Percentiles rank a stretch among this genome's conserved stretches.
Evolutionary conservation across 2,113 vertebrate species (phyloP).

Genomic region (Burhinus bistriatus): DNA sequence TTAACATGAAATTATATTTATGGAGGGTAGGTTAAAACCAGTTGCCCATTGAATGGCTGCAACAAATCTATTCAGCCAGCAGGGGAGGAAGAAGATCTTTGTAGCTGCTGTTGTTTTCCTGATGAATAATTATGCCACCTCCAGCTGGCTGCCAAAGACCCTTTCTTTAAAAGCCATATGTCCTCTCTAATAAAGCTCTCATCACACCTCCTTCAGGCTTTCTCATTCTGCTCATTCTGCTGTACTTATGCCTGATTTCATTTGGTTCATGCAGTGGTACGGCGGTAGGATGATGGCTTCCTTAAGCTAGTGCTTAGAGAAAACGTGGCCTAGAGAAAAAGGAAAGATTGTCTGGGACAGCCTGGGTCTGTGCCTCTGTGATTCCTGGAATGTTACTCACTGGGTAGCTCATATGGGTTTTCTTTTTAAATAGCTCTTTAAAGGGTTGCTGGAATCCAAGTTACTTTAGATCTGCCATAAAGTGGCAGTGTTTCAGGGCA

Average conservation of each 20-base stretch:
- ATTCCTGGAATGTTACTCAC: constrained; percentile 7
- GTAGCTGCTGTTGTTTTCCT: neutral
- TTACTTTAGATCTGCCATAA: neutral
- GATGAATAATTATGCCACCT: neutral
- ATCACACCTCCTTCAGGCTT: constrained; percentile 45
- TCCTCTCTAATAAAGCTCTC: constrained; percentile 7
- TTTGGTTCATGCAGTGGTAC: neutral
- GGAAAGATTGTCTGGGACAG: neutral
- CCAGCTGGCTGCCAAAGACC: constrained; percentile 5
- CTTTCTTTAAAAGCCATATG: constrained; percentile 33
- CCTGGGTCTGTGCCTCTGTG: neutral
- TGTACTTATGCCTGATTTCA: neutral
- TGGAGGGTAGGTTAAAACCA: neutral
- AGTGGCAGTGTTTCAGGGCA: neutral
- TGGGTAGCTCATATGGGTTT: neutral
- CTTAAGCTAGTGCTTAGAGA: neutral
- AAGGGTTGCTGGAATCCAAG: neutral
- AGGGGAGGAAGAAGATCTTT: neutral
- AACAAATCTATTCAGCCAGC: neutral
- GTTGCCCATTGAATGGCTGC: neutral
- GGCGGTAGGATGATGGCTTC: neutral
- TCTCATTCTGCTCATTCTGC: constrained; percentile 4
- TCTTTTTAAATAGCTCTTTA: constrained; percentile 6
- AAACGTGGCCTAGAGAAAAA: constrained; percentile 8
- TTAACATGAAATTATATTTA: neutral